Base-by-base conservation (phyloP, 2,113 vertebrate species). In the Oryzias celebensis region DNA sequence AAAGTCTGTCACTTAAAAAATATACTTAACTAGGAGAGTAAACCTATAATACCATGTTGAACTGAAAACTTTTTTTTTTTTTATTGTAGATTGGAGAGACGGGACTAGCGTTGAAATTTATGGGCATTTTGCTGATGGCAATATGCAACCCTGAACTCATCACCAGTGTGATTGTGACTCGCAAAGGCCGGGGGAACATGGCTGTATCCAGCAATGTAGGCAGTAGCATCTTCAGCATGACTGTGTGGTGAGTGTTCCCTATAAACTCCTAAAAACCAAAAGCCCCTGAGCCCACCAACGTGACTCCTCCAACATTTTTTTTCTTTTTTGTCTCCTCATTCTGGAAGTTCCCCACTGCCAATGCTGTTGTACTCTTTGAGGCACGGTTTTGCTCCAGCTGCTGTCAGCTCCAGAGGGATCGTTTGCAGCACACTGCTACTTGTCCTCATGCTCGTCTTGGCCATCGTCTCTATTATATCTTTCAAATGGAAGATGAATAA, bases 401-500 rank as follows among this genome's bases (percentile, higher is more conserved):
- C 92, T 0, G 96, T 98, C 83, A 96, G 94, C 84, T 97, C 94
- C 85, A 96, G 96, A 0, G 95, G 96, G 49, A 88, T 98, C 76
- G 96, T 97, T 49, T 98, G 96, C 61, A 94, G 96, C 42, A 97
- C 95, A 2, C 94, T 97, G 62, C 87, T 98, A 75, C 96, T 98
- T 54, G 96, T 98, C 41, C 91, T 98, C 83, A 98, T 98, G 95
- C 94, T 98, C 23, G 88, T 98, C 17, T 98, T 97, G 58, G 94
- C 97, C 74, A 97, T 95, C 75, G 83, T 93, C 69, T 96, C 95
- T 5, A 98, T 98, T 1, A 94, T 94, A 7, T 24, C 8, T 3
- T 98, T 93, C 56, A 95, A 93, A 69, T 98, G 96, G 96, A 95
- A 89, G 78, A 96, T 98, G 95, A 98, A 95, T 87, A 98, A 97